phyloP scores from a whole-genome alignment of 30 jellyfish, hydroid and myxozoan species.

The Cassiopea andromeda region DNA sequence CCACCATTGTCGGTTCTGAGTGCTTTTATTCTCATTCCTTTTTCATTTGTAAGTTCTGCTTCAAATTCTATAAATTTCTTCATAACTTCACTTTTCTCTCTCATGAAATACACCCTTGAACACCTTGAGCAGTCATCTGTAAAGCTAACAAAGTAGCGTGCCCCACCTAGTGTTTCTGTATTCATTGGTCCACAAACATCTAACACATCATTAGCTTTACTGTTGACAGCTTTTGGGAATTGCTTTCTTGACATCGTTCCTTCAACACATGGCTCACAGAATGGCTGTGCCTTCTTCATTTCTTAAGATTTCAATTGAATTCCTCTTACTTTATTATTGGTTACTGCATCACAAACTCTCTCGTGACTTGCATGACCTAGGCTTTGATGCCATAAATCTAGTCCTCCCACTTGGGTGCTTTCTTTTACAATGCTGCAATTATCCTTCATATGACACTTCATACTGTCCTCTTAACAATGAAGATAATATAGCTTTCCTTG shows the following conservation, averaged over 20 bases:
- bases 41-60: not conserved
- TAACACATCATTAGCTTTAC: not conserved
- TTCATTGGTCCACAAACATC: not conserved
- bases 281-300: not conserved
- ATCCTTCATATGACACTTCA: not conserved
- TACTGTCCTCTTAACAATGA: not conserved
- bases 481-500: not conserved
- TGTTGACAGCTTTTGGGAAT: not conserved
- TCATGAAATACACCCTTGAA: not conserved
- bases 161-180: not conserved
- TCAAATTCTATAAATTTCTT: not conserved
- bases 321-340: not conserved
- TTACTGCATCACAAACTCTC: not conserved
- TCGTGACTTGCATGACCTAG: not conserved
- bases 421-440: too few species aligned
- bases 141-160: not conserved
- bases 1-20: constrained; percentile 6
- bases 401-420: not conserved
- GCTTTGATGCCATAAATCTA: not conserved
- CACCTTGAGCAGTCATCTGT: not conserved
- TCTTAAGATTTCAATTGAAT: not conserved
- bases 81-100: not conserved
- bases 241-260: not conserved
- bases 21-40: not conserved
- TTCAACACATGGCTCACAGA: not conserved